Evolutionary conservation across 2,797 vertebrate genomes (phyloP).

Genomic region (Falco novaeseelandiae): DNA sequence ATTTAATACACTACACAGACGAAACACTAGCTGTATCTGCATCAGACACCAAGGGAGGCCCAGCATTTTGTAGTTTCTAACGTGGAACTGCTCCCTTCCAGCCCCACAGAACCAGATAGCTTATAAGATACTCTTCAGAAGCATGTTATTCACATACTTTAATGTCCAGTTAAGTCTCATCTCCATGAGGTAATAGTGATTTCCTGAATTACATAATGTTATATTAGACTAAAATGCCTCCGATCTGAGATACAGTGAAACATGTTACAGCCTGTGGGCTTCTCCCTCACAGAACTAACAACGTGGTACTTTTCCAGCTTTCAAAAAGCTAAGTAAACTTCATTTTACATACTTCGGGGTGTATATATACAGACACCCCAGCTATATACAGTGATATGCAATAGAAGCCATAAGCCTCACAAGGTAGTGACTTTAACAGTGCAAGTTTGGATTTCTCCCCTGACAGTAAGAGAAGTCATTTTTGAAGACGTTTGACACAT

Average conservation of each 20-base stretch:
- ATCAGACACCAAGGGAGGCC: neutral
- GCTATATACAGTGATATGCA: neutral
- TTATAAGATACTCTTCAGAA: neutral
- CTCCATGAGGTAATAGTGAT: neutral
- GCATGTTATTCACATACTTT: neutral
- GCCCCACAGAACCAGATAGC: neutral
- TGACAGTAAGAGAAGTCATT: neutral
- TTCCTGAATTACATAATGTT: neutral
- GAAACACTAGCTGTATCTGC: neutral
- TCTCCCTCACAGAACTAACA: neutral
- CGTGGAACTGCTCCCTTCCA: neutral
- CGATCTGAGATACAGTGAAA: neutral
- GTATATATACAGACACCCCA: fast-evolving
- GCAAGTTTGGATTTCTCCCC: neutral
- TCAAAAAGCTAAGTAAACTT: neutral
- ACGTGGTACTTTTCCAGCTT: neutral
- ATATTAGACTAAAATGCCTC: neutral
- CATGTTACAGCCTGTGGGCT: neutral
- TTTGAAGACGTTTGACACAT: neutral
- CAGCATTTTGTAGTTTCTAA: neutral
- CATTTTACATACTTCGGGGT: neutral
- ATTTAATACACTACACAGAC: neutral
- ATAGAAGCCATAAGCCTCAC: neutral
- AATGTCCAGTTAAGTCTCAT: neutral
- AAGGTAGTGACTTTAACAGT: neutral